Evolutionary conservation across 2,888 invertebrate genomes (phyloP), one percentile per base, ranked within the genome.

Genomic region (Cryptophagus acutangulus): DNA sequence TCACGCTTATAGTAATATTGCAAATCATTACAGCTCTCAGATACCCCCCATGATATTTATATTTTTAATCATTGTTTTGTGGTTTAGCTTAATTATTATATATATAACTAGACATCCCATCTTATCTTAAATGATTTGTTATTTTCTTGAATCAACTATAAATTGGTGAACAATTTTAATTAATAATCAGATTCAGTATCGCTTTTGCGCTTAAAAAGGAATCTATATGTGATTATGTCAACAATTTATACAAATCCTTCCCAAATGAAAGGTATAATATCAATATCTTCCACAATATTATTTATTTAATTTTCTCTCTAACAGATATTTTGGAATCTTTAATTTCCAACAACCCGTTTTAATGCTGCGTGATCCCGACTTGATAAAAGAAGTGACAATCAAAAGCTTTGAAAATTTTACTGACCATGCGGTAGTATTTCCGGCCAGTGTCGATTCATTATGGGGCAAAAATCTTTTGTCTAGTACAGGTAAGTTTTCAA

Each of bases 391-490:
- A 12, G 62, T 79, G 9, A 69, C 73, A 41, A 73, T 77, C 24
- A 69, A 75, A 38, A 76, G 78, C 52, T 77, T 76, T 56, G 77
- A 78, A 38, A 65, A 74, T 59, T 78, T 78, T 51, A 67, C 72
- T 10, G 76, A 78, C 33, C 60, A 62, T 35, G 33, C 24, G 14
- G 20, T 37, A 8, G 42, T 54, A 29, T 28, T 53, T n/a, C 25
- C 45, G 5, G 62, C 69, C 3, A 55, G 62, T 0, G 51, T 51
- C 2, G 75, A 75, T 25, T 69, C 71, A 0, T 49, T 78, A 1
- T 75, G 77, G 48, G 72, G 69, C 0, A 73, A 71, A 35, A 57
- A 54, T 36, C 38, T 62, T 4, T 54, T 59, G 29, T 33, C 49
- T 9, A 43, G 54, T n/a, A 49, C 46, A 54, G 54, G 57, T 57